A percentile compares a stretch with the other conserved stretches of the same genome.
Conservation (phyloP, 1,140 invertebrate species). For the Heliconius hewitsoni region DNA sequence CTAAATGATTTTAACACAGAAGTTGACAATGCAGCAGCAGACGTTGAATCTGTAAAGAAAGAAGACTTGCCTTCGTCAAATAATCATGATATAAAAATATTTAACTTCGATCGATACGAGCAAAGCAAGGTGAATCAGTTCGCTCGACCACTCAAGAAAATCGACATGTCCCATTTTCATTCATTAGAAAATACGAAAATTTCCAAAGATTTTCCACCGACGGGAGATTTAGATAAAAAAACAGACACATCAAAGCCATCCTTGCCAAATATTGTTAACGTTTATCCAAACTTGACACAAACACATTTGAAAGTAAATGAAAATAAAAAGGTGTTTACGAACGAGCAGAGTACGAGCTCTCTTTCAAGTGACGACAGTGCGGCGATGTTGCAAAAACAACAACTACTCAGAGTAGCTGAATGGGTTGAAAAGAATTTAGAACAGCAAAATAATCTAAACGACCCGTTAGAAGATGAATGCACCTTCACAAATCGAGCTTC, state of each 20-base stretch:
- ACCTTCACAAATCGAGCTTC: conserved; percentile 54
- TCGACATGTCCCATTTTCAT: conserved; percentile 73
- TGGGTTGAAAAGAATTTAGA: conserved; percentile 85
- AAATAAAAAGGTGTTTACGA: conserved; percentile 73
- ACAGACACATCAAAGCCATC: conserved; percentile 46
- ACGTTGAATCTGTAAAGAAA: conserved; percentile 46
- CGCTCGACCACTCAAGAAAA: conserved; percentile 68
- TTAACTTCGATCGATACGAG: conserved; percentile 80
- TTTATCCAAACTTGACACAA: conserved; percentile 75
- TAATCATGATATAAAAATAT: conserved; percentile 76
- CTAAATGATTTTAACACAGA: conserved; percentile 63
- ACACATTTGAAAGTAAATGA: conserved; percentile 76
- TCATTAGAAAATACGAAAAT: conserved; percentile 76
- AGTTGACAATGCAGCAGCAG: conserved; percentile 39
- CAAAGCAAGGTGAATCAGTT: conserved; percentile 69
- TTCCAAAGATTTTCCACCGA: conserved; percentile 69
- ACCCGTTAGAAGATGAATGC: conserved; percentile 70
- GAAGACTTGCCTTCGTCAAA: conserved; percentile 53
- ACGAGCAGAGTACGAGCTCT: conserved; percentile 79
- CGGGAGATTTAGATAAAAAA: conserved; percentile 56
- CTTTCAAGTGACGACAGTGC: conserved; percentile 80
- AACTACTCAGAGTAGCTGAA: conserved; percentile 85
- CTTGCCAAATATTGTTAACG: conserved; percentile 67
- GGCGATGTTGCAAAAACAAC: conserved; percentile 82
- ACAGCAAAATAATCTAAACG: conserved; percentile 77